Conservation (phyloP, 2,797 vertebrate species). For the Chromis chromis region DNA sequence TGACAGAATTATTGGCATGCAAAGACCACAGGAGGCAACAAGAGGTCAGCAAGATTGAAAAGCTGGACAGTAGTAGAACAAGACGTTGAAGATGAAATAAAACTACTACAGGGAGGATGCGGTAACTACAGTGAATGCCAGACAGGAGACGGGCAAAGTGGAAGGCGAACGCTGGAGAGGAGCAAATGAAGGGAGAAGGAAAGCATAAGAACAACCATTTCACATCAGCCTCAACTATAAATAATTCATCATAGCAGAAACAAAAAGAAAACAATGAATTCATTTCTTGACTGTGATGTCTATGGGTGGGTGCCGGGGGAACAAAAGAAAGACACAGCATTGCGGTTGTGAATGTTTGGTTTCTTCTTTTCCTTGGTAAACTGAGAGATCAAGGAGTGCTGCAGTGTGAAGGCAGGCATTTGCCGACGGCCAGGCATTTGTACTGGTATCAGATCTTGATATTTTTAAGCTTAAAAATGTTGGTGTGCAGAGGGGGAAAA, state of each 20-base stretch:
- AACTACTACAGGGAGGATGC: constrained; percentile 13
- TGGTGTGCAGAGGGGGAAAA: background rate
- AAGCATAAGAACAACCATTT: constrained; percentile 58
- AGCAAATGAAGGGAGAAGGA: constrained; percentile 53
- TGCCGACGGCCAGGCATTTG: constrained; percentile 52
- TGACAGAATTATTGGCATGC: background rate
- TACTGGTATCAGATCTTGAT: constrained; percentile 29
- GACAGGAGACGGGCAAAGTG: constrained; percentile 6
- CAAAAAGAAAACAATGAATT: constrained; percentile 71
- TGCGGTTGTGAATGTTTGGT: constrained; percentile 59
- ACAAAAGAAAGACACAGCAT: constrained; percentile 48
- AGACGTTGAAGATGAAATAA: constrained; percentile 15
- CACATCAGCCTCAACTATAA: constrained; percentile 66
- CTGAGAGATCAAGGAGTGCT: constrained; percentile 57
- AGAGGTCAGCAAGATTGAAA: background rate
- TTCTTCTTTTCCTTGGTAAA: constrained; percentile 60
- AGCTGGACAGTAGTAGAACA: constrained; percentile 14
- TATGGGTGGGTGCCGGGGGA: constrained; percentile 59
- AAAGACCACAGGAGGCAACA: background rate
- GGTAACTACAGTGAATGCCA: constrained; percentile 9
- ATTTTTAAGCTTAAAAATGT: constrained; percentile 36
- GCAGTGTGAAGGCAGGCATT: constrained; percentile 40
- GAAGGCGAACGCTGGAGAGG: constrained; percentile 31
- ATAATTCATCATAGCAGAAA: constrained; percentile 76
- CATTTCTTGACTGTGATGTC: constrained; percentile 65